Evolutionary conservation across 2,113 vertebrate species (phyloP), one percentile per base, ranked within the genome.

Genomic region (Equus przewalskii): DNA sequence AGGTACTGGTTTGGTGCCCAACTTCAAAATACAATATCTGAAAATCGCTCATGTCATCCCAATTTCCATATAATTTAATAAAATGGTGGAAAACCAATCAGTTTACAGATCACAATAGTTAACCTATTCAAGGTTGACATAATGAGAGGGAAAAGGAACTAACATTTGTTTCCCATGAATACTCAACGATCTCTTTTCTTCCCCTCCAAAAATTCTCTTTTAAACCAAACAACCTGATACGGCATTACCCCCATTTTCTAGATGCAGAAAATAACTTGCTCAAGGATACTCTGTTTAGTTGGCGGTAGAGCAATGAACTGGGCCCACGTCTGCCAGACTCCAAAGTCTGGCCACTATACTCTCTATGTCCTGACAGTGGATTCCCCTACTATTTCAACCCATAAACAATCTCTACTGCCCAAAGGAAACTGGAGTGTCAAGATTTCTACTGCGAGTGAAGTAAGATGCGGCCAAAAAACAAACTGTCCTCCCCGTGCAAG

Each of bases 41-140:
- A 95, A 92, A 83, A 94, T 79, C 84, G 97, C 75, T 92, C 93
- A n/a, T 81, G 46, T 67, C 89, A 94, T 80, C 88, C 85, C 36
- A 91, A 96, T 97, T 98, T 98, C 97, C 96, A 97, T 0, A 18
- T 46, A 60, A 85, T 46, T 84, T 85, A 90, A 58, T 85, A 98
- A 97, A 83, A 51, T 36, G 33, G 46, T 44, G 15, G 46, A 78
- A 89, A 89, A 89, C 22, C 14, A 26, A 11, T 54, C 10, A 44
- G 51, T 33, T 95, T 76, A 75, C 13, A 92, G 60, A 41, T 36
- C 30, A 33, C 49, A 80, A 49, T 5, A 49, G 70, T 51, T 54
- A 84, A 56, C 54, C 26, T 84, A 56, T 22, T 89, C 87, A 79
- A 91, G 28, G 24, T 1, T 28, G 56, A 33, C 72, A 90, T 13